Evolutionary conservation across 23 tunicate genomes (phyloP), one percentile per base, ranked within the genome.

Genomic region (Aplidium turbinatum): DNA sequence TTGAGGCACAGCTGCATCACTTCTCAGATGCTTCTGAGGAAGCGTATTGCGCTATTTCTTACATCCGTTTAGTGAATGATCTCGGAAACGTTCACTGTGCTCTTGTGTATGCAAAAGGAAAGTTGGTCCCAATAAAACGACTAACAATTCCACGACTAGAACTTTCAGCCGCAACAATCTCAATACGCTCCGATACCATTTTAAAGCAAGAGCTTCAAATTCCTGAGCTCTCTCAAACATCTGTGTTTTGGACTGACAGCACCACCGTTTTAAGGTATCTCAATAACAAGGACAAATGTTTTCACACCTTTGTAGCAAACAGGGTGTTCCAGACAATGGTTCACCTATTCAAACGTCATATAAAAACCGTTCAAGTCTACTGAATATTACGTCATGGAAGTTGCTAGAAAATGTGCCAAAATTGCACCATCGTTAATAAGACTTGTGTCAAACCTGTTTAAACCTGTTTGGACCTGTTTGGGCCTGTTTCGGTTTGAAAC

Each of bases 251-350:
- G 89, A 65, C 81, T 25, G 89, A 83, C 29, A 75, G 82, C 7
- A 76, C 75, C 31, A 65, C 81, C 53, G 89, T 83, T 13, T 58
- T 83, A 51, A 55, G 72, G 22, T 82, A 73, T 47, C 29, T 83
- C 29, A 52, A 31, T 4, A 71, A 51, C 38, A 70, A 67, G 23
- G 53, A 34, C 0, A 65, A 36, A 33, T 27, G 25, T 20, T 75
- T 83, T 58, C 81, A 83, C 58, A 66, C 58, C 3, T 83, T 75
- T 53, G 89, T 83, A 47, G 82, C 89, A 7, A 83, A 83, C 57
- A 79, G 82, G 54, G 76, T 75, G 24, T n/a, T n/a, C n/a, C n/a
- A n/a, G n/a, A n/a, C n/a, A n/a, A n/a, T n/a, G n/a, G n/a, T n/a
- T n/a, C n/a, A n/a, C n/a, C n/a, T n/a, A n/a, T n/a, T n/a, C n/a